Evolutionary conservation across 37 sponge, comb jelly and placozoan species (phyloP).

Genomic region (Crambe crambe): DNA sequence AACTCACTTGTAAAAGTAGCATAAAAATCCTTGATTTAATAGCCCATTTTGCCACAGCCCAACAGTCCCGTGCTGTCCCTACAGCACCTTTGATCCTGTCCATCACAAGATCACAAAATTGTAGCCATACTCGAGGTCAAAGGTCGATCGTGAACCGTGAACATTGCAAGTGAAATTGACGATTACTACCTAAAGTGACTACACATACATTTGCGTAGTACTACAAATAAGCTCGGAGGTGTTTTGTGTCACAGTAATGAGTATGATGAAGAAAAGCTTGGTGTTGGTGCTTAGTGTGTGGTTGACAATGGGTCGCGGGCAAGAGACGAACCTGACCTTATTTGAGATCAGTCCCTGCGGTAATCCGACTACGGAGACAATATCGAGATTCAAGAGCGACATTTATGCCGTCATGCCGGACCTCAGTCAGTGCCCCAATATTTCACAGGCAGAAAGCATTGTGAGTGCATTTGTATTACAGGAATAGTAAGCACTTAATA

Average conservation of each 20-base stretch:
- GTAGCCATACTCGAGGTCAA: too few species aligned
- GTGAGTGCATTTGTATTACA: too few species aligned
- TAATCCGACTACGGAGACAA: background rate
- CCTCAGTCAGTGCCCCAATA: background rate
- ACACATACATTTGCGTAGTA: too few species aligned
- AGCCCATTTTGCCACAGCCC: conserved; percentile 22
- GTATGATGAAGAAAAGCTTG: background rate
- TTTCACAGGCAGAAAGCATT: too few species aligned
- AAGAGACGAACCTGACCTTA: conserved; percentile 4
- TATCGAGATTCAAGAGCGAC: conserved; percentile 16
- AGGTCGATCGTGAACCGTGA: too few species aligned
- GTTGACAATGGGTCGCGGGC: background rate
- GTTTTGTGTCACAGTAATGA: too few species aligned
- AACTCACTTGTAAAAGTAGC: conserved; percentile 41
- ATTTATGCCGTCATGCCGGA: conserved; percentile 11
- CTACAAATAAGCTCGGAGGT: background rate
- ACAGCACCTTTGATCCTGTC: background rate
- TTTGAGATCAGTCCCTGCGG: conserved; percentile 2
- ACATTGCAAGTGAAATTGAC: background rate
- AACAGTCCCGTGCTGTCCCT: conserved; percentile 14
- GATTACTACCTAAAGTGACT: background rate
- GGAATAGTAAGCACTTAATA: too few species aligned
- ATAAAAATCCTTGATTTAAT: conserved; percentile 26
- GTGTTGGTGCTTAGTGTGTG: background rate
- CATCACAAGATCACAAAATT: too few species aligned